Evolutionary conservation across 2,113 vertebrate species (phyloP).

Genomic region (cat (Felis catus)): DNA sequence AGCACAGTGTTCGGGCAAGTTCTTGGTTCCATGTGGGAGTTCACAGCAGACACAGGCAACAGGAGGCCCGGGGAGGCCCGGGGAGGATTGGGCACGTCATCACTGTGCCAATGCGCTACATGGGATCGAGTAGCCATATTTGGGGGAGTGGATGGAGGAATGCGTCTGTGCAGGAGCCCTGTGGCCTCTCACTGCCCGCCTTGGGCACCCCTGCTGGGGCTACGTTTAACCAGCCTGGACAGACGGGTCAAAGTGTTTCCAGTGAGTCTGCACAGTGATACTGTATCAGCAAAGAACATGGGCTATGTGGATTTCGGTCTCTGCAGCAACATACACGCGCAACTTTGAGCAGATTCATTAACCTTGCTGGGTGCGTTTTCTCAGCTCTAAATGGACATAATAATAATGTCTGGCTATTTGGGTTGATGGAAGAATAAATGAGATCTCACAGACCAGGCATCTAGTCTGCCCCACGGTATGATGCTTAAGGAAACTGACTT

Average conservation of each 20-base stretch:
- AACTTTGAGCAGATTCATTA: background rate
- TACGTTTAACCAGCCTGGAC: background rate
- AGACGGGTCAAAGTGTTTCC: background rate
- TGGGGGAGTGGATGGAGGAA: background rate
- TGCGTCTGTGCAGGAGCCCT: background rate
- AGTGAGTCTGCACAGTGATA: fast-evolving
- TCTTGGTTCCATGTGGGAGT: background rate
- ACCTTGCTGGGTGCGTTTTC: background rate
- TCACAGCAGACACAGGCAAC: too few species aligned
- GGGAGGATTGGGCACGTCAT: background rate
- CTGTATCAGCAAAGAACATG: background rate
- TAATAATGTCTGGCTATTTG: background rate
- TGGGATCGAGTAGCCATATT: too few species aligned
- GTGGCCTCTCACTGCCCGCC: background rate
- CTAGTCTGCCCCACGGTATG: background rate
- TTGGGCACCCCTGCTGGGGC: background rate
- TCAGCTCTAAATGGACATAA: background rate
- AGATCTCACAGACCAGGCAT: background rate
- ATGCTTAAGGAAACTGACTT: background rate
- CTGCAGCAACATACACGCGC: background rate
- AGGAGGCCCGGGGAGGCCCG: too few species aligned
- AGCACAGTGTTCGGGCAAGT: background rate
- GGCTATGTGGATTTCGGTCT: background rate
- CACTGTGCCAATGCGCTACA: too few species aligned
- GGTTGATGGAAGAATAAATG: background rate